Base-by-base conservation (phyloP, 2,113 vertebrate species). In the Pollimyrus isidori region DNA sequence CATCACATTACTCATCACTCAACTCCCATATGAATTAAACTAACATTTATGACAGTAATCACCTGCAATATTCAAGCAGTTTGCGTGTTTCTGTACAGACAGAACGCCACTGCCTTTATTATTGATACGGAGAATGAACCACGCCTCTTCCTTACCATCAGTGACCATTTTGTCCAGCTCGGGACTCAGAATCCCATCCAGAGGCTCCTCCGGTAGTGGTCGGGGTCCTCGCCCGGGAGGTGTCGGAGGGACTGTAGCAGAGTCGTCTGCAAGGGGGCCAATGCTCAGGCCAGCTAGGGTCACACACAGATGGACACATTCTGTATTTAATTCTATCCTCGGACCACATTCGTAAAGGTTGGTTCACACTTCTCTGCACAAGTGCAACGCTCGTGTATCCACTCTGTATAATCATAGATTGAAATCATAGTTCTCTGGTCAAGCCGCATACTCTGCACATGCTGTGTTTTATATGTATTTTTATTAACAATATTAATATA, bases 101-200 rank as follows among this genome's bases (percentile, higher is more conserved):
- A 69, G 62, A 69, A 69, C n/a, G 62, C n/a, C 26, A 30, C 62
- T 69, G 62, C 62, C 62, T 39, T 76, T 5, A 19, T 76, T 76
- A 76, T 7, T 7, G 35, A 84, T 46, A 46, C 3, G 9, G 21
- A 48, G 82, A 84, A 48, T 9, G 45, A 9, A 15, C 21, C 45
- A 39, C 13, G 23, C 15, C 84, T 26, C n/a, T 21, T 26, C 48
- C 94, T 96, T 95, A 99, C 98, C 98, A 26, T 99, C 98, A 89
- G 97, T 96, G 92, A 99, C 98, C 97, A 99, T 99, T 94, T 97
- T 98, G 94, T 99, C 98, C 30, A 99, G 95, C 88, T 99, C 98
- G 89, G 98, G 98, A 91, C 97, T 99, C 89, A 99, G 95, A 92
- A 99, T 97, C 88, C 96, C 97, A 23, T 99, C 98, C 49, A 99